Evolutionary conservation across 2,797 vertebrate genomes (phyloP).

Genomic region (Loris lydekkerianus): DNA sequence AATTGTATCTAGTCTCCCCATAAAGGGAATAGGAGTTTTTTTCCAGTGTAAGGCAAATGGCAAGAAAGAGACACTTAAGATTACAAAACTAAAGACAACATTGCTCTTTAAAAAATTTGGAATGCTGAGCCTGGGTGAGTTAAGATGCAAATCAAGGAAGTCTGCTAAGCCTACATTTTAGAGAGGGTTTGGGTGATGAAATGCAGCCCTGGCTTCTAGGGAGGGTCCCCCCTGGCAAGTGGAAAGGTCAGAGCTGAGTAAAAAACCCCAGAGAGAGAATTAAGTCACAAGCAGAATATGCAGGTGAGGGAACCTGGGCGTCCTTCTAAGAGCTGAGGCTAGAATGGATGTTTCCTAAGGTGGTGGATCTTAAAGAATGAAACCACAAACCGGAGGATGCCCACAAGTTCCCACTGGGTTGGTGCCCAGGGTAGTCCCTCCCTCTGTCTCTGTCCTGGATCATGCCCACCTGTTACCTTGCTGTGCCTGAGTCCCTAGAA

Average conservation of each 20-base stretch:
- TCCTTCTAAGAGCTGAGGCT: not conserved
- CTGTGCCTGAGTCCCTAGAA: not conserved
- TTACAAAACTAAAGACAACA: not conserved
- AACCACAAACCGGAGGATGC: not conserved
- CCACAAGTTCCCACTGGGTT: too few species aligned
- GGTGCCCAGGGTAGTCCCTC: not conserved
- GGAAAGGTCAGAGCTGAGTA: not conserved
- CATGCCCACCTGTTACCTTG: not conserved
- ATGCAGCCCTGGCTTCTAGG: not conserved
- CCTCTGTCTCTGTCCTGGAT: not conserved
- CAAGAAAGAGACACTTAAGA: not conserved
- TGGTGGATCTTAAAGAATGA: too few species aligned
- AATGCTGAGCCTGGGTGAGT: not conserved
- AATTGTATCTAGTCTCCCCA: not conserved
- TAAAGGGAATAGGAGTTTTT: not conserved
- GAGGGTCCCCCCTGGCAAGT: not conserved
- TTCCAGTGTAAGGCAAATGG: not conserved
- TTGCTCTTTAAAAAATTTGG: not conserved
- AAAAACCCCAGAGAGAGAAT: not conserved
- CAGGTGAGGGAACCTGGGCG: fast-evolving
- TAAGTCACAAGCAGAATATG: too few species aligned
- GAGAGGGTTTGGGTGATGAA: not conserved
- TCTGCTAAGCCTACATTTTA: not conserved
- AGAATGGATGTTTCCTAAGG: not conserved
- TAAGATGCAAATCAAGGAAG: not conserved